A percentile compares a stretch with the other conserved stretches of the same genome.
Evolutionary conservation across 2,888 invertebrate species (phyloP).

Genomic region (Drosophila barbarae): DNA sequence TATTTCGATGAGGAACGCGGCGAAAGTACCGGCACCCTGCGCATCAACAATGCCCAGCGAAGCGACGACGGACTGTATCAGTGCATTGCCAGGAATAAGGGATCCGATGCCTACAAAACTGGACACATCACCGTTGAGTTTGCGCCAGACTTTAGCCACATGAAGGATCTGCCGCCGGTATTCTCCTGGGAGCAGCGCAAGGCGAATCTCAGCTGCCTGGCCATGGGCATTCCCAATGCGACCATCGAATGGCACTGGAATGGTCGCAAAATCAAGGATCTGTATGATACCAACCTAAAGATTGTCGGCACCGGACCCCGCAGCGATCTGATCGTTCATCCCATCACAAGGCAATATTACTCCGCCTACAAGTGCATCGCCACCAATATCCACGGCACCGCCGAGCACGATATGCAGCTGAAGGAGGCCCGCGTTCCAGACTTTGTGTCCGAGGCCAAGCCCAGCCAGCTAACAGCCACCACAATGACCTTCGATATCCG

Average conservation of each 20-base stretch:
- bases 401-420: conserved; percentile 85
- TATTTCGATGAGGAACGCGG: conserved; percentile 81
- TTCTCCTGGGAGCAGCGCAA: conserved; percentile 91
- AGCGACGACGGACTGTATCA: conserved; percentile 93
- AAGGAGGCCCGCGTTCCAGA: conserved; percentile 87
- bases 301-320: conserved; percentile 86
- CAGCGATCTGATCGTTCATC: conserved; percentile 86
- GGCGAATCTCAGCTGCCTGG: conserved; percentile 91
- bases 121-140: conserved; percentile 92
- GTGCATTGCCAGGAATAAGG: conserved; percentile 90
- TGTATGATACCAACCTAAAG: conserved; percentile 80
- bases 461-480: conserved; percentile 88
- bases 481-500: conserved; percentile 89
- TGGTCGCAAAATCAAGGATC: conserved; percentile 81
- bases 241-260: conserved; percentile 91
- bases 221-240: conserved; percentile 94
- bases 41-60: conserved; percentile 84
- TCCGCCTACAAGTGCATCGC: conserved; percentile 91
- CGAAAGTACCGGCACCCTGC: conserved; percentile 84
- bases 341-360: conserved; percentile 84
- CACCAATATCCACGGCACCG: conserved; percentile 86
- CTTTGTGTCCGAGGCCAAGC: conserved; percentile 83
- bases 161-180: conserved; percentile 85
- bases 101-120: conserved; percentile 87
- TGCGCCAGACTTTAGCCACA: conserved; percentile 88